phyloP scores from a whole-genome alignment of 2,888 invertebrate species.

The Nephrotoma guestfalica region DNA sequence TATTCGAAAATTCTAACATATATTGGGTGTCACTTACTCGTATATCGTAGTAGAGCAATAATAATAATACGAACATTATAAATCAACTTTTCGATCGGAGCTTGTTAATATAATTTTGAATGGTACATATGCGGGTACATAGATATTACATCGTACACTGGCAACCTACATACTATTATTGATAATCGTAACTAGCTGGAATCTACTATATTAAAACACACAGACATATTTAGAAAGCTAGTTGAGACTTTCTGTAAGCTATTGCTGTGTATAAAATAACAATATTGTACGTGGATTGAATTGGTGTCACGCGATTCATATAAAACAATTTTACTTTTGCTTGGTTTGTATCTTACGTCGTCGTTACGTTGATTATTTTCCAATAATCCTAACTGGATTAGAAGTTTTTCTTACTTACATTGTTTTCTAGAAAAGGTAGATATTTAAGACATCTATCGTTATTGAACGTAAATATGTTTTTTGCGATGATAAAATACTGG shows the following conservation, averaged over 20 bases:
- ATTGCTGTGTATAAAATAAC: not conserved
- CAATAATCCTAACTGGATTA: not conserved
- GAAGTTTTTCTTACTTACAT: not conserved
- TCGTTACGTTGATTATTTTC: not conserved
- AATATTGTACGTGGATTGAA: not conserved
- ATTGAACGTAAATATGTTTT: too few species aligned
- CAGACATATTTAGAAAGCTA: not conserved
- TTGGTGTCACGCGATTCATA: not conserved
- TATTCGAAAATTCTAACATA: not conserved
- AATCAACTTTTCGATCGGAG: not conserved
- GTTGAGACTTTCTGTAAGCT: too few species aligned
- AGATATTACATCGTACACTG: not conserved
- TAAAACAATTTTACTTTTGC: not conserved
- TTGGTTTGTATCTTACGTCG: not conserved
- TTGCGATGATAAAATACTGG: too few species aligned
- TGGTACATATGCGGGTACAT: too few species aligned
- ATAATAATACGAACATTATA: not conserved
- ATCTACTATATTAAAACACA: not conserved
- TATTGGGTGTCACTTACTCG: not conserved
- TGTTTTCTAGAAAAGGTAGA: not conserved
- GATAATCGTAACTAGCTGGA: not conserved
- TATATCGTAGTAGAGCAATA: not conserved
- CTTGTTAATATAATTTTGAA: not conserved
- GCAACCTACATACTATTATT: not conserved
- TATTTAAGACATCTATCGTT: not conserved